Base-by-base conservation (phyloP, 2,888 invertebrate genomes). In the Thalpophila matura region DNA sequence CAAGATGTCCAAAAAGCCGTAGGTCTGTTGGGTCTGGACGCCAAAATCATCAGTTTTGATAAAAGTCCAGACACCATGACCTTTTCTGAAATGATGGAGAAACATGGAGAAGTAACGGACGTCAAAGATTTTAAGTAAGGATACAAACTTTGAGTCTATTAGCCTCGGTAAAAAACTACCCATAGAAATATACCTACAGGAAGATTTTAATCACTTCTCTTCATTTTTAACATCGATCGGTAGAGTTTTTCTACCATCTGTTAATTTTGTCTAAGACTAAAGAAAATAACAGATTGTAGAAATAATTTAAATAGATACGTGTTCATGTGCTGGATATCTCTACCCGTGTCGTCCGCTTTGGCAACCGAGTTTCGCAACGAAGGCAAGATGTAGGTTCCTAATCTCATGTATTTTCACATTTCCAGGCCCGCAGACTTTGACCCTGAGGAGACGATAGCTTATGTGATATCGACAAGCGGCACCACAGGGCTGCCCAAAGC, bases 31-130 rank as follows among this genome's bases (percentile, higher is more conserved):
- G 58, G 74, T 4, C n/a, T 74, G 6, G 57, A 84, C 4, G 43
- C 84, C n/a, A 54, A 77, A 51, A 75, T 90, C 10, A 53, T 89
- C n/a, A 87, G 86, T 1, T 91, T 88, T 54, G 85, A 86, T 49
- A 53, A 81, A 16, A 78, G 81, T 3, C 58, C 81, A 1, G 22
- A 74, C n/a, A 53, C 79, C 7, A 66, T 66, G 4, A 74, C 37
- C 7, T 83, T 89, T 18, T 27, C 71, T 0, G 75, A 87, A 12
- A 76, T 89, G 14, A 38, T 91, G n/a, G 54, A 84, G 3, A 72
- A 74, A 42, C 55, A 73, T 61, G 77, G 71, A 1, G 67, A 64
- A 0, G 69, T 77, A 5, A 45, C 45, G 0, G 49, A 81, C 4
- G 37, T 81, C 6, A 64, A 85, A 1, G 70, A 83, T 4, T 90